Conservation (phyloP, 1,140 invertebrate species). For the Ceratosolen solmsi region DNA sequence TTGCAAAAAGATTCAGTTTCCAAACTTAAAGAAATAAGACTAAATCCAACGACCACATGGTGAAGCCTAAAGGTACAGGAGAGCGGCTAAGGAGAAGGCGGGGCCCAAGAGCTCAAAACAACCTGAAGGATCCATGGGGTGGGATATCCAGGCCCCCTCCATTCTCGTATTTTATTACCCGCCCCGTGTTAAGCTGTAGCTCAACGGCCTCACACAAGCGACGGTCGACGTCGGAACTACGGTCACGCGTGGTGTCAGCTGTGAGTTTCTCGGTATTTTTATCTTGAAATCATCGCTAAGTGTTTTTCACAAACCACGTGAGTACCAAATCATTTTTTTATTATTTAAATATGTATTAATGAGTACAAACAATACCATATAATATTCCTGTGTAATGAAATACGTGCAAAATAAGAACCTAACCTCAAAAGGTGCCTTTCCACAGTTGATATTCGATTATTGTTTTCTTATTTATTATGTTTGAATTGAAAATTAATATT, state of each 20-base stretch:
- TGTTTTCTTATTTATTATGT: too few relatives aligned
- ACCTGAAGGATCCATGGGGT: slow-evolving; percentile 55
- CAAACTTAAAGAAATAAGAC: neutral
- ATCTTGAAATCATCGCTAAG: neutral
- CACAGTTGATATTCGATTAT: too few relatives aligned
- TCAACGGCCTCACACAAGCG: slow-evolving; percentile 23
- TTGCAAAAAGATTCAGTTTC: neutral
- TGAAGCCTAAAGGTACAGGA: neutral
- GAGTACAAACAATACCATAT: neutral
- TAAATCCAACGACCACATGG: slow-evolving; percentile 41
- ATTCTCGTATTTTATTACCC: slow-evolving; percentile 50
- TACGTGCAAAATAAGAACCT: slow-evolving; percentile 45
- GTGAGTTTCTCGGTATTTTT: slow-evolving; percentile 64
- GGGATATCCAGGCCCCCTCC: slow-evolving; percentile 41
- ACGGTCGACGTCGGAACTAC: slow-evolving; percentile 61
- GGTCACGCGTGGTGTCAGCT: slow-evolving; percentile 59
- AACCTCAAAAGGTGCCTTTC: slow-evolving; percentile 71
- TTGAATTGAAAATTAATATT: too few relatives aligned
- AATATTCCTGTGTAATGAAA: neutral
- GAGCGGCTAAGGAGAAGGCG: slow-evolving; percentile 33
- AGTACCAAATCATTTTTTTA: slow-evolving; percentile 49
- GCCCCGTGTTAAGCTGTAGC: slow-evolving; percentile 34
- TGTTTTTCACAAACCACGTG: slow-evolving; percentile 24
- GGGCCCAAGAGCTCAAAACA: slow-evolving; percentile 46
- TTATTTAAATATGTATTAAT: neutral